Conservation (phyloP, 2,113 vertebrate genomes). For the Pygoscelis adeliae region DNA sequence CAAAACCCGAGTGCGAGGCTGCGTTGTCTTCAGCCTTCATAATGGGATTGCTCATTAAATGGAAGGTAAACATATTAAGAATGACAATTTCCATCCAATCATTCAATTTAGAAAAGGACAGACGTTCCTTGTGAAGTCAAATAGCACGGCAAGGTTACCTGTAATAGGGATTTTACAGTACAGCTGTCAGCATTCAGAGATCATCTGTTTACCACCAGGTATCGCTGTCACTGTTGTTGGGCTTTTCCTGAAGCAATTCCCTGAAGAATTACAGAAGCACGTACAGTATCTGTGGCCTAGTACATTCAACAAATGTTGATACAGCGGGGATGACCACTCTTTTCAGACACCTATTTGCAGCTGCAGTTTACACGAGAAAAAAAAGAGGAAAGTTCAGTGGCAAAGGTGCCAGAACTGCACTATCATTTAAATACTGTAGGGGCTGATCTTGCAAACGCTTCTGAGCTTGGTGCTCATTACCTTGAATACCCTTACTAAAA, state of each 20-base stretch:
- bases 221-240: neutral
- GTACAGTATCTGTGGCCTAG: neutral
- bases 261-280: neutral
- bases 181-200: neutral
- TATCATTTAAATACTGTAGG: neutral
- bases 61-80: conserved; percentile 42
- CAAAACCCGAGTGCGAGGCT: neutral
- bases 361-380: neutral
- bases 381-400: neutral
- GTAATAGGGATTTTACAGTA: neutral
- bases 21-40: conserved; percentile 3
- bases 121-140: neutral
- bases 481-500: neutral
- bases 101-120: conserved; percentile 16
- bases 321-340: neutral
- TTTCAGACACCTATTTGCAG: neutral
- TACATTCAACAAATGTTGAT: neutral
- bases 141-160: neutral
- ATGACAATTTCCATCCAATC: neutral
- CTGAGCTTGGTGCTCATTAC: neutral
- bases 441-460: neutral
- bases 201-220: conserved; percentile 16
- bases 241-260: neutral
- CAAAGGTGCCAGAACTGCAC: neutral
- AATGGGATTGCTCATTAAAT: conserved; percentile 22